Conservation (phyloP, 2,797 vertebrate genomes). For the Sebastes miniatus region DNA sequence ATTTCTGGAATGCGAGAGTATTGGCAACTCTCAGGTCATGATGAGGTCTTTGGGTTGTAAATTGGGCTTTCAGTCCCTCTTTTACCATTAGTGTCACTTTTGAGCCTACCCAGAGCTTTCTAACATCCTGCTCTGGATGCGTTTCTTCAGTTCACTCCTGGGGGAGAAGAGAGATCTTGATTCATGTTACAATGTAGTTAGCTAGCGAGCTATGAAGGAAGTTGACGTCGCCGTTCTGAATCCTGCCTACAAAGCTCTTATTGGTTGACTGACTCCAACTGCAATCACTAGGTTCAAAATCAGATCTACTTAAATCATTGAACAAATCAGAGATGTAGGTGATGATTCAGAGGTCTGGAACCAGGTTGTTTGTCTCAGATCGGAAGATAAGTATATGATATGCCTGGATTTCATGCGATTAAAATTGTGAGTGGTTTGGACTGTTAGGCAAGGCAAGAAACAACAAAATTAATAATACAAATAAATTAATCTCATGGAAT, state of each 20-base stretch:
- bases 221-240: not conserved
- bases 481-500: too few relatives aligned
- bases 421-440: too few relatives aligned
- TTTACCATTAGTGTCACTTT: not conserved
- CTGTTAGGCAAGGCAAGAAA: too few relatives aligned
- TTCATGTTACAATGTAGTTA: not conserved
- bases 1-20: not conserved
- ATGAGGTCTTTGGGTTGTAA: too few relatives aligned
- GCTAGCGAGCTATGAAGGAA: too few relatives aligned
- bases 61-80: not conserved
- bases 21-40: too few relatives aligned
- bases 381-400: too few relatives aligned
- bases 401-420: too few relatives aligned
- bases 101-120: not conserved
- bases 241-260: not conserved
- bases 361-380: not conserved
- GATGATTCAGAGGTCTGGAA: not conserved
- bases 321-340: too few relatives aligned
- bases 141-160: not conserved
- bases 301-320: not conserved
- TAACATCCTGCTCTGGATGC: not conserved
- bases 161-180: not conserved
- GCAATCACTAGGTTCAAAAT: not conserved
- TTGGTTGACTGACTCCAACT: not conserved
- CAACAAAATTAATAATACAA: too few relatives aligned